Evolutionary conservation across 2,888 invertebrate genomes (phyloP).

Genomic region (Blastobasis lacticolella): DNA sequence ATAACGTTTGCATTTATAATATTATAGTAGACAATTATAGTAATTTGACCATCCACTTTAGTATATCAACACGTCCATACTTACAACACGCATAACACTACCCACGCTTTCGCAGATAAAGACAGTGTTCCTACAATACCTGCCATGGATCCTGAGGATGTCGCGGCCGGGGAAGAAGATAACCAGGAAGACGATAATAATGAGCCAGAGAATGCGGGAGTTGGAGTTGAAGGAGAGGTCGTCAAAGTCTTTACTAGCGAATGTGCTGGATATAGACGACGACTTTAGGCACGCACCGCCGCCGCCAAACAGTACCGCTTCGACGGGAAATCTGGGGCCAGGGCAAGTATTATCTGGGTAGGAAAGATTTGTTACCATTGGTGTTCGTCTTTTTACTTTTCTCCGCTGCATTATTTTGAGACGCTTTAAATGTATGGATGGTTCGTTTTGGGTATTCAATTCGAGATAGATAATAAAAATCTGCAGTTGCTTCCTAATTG

Average conservation of each 20-base stretch:
- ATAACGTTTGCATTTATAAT: too few relatives aligned
- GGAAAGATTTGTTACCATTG: too few relatives aligned
- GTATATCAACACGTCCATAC: too few relatives aligned
- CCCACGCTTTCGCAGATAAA: slow-evolving; percentile 80
- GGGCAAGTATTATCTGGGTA: slow-evolving; percentile 57
- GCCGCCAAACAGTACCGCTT: slow-evolving; percentile 75
- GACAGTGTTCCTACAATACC: slow-evolving; percentile 96
- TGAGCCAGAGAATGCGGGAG: slow-evolving; percentile 94
- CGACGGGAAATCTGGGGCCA: slow-evolving; percentile 77
- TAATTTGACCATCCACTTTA: too few relatives aligned
- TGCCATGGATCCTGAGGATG: slow-evolving; percentile 98
- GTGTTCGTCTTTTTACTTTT: too few relatives aligned
- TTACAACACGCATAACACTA: too few relatives aligned
- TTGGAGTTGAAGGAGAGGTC: slow-evolving; percentile 94
- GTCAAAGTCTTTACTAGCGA: slow-evolving; percentile 94
- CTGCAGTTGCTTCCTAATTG: too few relatives aligned
- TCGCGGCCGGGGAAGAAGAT: slow-evolving; percentile 96
- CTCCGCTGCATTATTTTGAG: too few relatives aligned
- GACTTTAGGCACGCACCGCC: slow-evolving; percentile 88
- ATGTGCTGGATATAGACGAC: slow-evolving; percentile 96
- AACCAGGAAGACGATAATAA: slow-evolving; percentile 90
- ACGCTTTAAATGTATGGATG: too few relatives aligned
- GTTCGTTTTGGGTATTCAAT: too few relatives aligned
- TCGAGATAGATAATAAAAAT: too few relatives aligned
- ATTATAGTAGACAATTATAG: too few relatives aligned